Evolutionary conservation across 2,888 invertebrate genomes (phyloP).

Genomic region (Luperina testacea): DNA sequence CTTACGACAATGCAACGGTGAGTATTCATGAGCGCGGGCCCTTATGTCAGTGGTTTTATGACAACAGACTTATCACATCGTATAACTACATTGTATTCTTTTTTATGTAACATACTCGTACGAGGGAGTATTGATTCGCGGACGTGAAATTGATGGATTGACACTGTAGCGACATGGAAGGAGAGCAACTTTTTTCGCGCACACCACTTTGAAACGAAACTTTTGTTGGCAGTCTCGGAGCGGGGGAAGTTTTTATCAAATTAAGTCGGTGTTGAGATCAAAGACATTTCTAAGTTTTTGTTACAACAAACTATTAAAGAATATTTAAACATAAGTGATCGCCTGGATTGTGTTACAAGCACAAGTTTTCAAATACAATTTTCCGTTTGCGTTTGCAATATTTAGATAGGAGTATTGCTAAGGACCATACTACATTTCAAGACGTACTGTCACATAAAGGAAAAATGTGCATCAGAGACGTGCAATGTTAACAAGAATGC

Average conservation of each 20-base stretch:
- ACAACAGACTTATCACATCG: constrained; percentile 72
- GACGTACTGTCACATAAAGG: constrained; percentile 50
- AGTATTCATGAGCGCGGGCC: constrained; percentile 52
- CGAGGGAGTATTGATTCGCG: constrained; percentile 61
- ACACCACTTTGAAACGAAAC: constrained; percentile 39
- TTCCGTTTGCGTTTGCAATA: constrained; percentile 19
- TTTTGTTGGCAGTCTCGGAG: constrained; percentile 20
- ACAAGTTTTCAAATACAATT: not conserved
- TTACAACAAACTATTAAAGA: not conserved
- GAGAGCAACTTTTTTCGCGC: constrained; percentile 17
- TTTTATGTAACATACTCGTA: constrained; percentile 65
- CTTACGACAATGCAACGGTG: constrained; percentile 58
- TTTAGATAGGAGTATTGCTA: constrained; percentile 18
- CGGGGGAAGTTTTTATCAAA: constrained; percentile 25
- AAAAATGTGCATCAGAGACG: constrained; percentile 68
- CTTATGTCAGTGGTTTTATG: constrained; percentile 73
- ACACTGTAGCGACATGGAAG: constrained; percentile 38
- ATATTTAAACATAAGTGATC: not conserved
- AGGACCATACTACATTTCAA: constrained; percentile 24
- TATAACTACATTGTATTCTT: constrained; percentile 67
- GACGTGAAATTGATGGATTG: constrained; percentile 59
- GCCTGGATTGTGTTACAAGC: not conserved
- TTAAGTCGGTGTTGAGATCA: constrained; percentile 29
- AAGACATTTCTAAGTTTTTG: constrained; percentile 14
- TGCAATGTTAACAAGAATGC: constrained; percentile 74